These are phyloP conservation scores for Cydia fagiglandana DNA, from an alignment of 1,140 invertebrate species.

Conservation along the genomic window DNA sequence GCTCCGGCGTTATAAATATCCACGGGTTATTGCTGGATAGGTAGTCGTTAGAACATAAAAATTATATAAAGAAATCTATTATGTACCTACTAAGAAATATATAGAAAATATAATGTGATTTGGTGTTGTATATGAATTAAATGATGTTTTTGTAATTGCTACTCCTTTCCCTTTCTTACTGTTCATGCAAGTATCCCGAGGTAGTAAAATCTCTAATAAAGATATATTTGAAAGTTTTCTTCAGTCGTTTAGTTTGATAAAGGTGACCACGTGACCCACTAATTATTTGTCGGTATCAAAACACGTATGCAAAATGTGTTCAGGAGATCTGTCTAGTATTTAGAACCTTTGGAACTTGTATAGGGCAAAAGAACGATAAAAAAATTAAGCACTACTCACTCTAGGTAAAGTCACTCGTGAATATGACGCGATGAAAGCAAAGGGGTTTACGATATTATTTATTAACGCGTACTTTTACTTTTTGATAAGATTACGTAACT, in stretches of 20 bases:
- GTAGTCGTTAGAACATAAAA: slow-evolving; percentile 59
- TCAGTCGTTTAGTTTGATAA: slow-evolving; percentile 14
- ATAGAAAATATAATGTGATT: slow-evolving; percentile 79
- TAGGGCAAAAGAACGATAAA: not conserved
- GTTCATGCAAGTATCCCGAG: slow-evolving; percentile 24
- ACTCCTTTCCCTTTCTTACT: slow-evolving; percentile 65
- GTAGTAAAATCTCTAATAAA: slow-evolving; percentile 19
- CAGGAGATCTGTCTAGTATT: not conserved
- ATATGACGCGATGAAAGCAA: not conserved
- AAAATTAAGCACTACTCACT: not conserved
- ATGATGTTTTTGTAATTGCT: slow-evolving; percentile 72
- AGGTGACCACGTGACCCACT: not conserved
- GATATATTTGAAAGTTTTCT: slow-evolving; percentile 20
- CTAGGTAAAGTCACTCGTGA: not conserved
- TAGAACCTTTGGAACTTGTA: not conserved
- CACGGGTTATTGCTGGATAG: slow-evolving; percentile 52
- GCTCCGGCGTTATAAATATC: slow-evolving; percentile 33
- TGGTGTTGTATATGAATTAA: slow-evolving; percentile 79
- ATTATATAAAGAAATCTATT: slow-evolving; percentile 67
- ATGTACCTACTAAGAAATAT: slow-evolving; percentile 66
- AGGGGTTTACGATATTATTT: not conserved
- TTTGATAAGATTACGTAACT: not conserved
- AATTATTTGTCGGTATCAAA: not conserved
- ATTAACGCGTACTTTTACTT: not conserved
- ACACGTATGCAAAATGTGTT: not conserved